phyloP scores from a whole-genome alignment of 2,888 invertebrate genomes.

The Rapana venosa region DNA sequence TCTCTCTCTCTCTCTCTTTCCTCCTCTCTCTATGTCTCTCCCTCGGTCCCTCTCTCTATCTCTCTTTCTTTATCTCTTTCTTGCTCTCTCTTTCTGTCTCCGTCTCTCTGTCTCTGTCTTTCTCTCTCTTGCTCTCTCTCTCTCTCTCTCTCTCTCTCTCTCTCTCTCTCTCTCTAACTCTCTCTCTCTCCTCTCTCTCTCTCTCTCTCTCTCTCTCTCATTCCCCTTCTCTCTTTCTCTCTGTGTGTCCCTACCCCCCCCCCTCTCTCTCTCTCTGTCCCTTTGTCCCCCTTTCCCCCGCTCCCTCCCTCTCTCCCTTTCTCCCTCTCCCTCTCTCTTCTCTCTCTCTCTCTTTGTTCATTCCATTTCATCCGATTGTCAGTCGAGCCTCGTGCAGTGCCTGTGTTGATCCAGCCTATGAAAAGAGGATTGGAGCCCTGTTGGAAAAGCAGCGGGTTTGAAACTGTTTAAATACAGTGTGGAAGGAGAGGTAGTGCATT shows the following conservation, averaged over 20 bases:
- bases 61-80: not conserved
- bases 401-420: too few relatives aligned
- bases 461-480: too few relatives aligned
- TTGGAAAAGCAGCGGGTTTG: too few relatives aligned
- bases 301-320: not conserved
- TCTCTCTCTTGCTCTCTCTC: not conserved
- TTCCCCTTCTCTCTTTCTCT: not conserved
- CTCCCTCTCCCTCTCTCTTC: not conserved
- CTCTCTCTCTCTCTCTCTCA: not conserved
- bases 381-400: too few relatives aligned
- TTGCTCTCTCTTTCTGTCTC: not conserved
- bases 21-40: not conserved
- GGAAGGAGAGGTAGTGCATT: too few relatives aligned
- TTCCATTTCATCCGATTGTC: not conserved
- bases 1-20: not conserved
- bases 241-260: not conserved
- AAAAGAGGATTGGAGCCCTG: too few relatives aligned
- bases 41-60: not conserved
- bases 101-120: not conserved
- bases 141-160: constrained; percentile 1
- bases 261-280: not conserved
- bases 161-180: not conserved
- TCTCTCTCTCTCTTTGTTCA: not conserved
- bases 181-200: not conserved
- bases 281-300: not conserved